Conservation (phyloP, 1,140 invertebrate species). For the Asbolus verrucosus region DNA sequence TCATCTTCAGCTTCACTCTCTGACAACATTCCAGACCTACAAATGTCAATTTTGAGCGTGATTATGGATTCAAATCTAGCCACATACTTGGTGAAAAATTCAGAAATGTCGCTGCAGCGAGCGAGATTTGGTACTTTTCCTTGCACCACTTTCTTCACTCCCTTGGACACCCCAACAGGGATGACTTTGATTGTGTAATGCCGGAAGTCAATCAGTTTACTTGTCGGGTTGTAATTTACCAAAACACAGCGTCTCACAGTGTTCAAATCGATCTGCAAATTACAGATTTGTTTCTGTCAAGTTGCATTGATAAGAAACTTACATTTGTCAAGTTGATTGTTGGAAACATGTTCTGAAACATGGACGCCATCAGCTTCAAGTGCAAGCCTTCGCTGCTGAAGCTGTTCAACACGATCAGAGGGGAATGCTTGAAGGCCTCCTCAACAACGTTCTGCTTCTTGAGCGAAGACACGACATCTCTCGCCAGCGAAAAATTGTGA, state of each 20-base stretch:
- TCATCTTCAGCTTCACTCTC: slow-evolving; percentile 96
- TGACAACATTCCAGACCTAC: slow-evolving; percentile 81
- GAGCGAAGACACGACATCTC: slow-evolving; percentile 87
- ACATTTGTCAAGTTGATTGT: slow-evolving; percentile 93
- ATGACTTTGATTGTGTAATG: slow-evolving; percentile 90
- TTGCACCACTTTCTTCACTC: slow-evolving; percentile 94
- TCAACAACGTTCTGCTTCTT: slow-evolving; percentile 86
- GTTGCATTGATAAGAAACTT: slow-evolving; percentile 55
- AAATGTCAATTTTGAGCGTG: slow-evolving; percentile 55
- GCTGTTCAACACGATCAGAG: slow-evolving; percentile 94
- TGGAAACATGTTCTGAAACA: slow-evolving; percentile 99
- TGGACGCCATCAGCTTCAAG: slow-evolving; percentile 91
- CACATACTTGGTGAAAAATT: slow-evolving; percentile 87
- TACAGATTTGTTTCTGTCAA: too few species aligned
- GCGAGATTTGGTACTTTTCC: slow-evolving; percentile 92
- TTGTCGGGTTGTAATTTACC: slow-evolving; percentile 89
- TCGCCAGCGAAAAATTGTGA: slow-evolving; percentile 82
- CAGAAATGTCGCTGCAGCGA: slow-evolving; percentile 88
- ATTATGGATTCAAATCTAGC: slow-evolving; percentile 17
- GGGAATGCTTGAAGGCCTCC: slow-evolving; percentile 86
- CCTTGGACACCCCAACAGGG: slow-evolving; percentile 89
- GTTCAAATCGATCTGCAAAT: slow-evolving; percentile 83
- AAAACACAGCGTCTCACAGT: slow-evolving; percentile 91
- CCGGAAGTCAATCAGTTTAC: slow-evolving; percentile 90
- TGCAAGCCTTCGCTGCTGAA: slow-evolving; percentile 90